These are phyloP conservation scores for Chloropsis hardwickii DNA, from an alignment of 2,113 vertebrate species.

Conservation along the genomic window DNA sequence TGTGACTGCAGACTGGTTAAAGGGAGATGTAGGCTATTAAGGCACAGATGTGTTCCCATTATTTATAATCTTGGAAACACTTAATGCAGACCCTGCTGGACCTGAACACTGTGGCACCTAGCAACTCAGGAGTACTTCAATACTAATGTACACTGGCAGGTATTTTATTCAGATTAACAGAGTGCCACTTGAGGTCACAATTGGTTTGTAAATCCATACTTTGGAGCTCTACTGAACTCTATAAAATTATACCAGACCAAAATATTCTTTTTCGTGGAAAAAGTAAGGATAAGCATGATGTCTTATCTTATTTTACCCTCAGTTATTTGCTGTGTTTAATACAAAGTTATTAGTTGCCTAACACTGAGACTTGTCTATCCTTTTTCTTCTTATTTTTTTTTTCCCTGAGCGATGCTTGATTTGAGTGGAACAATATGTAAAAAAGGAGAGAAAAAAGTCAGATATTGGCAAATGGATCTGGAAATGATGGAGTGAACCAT, in stretches of 20 bases:
- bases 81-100: background rate
- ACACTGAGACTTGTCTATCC: background rate
- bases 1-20: background rate
- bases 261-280: background rate
- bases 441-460: background rate
- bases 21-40: background rate
- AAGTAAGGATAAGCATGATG: background rate
- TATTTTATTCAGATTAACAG: constrained; percentile 1
- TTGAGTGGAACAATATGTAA: background rate
- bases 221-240: background rate
- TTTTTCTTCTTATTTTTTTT: background rate
- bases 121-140: background rate
- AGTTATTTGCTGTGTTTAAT: background rate
- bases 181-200: background rate
- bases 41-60: background rate
- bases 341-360: background rate
- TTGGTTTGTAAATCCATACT: background rate
- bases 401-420: background rate
- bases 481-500: background rate
- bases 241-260: background rate
- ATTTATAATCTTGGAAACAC: background rate
- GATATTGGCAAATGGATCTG: background rate
- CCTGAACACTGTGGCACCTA: background rate
- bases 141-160: background rate
- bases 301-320: background rate